Evolutionary conservation across 2,888 invertebrate species (phyloP), one percentile per base, ranked within the genome.

Genomic region (Chalcosyrphus nemorum): DNA sequence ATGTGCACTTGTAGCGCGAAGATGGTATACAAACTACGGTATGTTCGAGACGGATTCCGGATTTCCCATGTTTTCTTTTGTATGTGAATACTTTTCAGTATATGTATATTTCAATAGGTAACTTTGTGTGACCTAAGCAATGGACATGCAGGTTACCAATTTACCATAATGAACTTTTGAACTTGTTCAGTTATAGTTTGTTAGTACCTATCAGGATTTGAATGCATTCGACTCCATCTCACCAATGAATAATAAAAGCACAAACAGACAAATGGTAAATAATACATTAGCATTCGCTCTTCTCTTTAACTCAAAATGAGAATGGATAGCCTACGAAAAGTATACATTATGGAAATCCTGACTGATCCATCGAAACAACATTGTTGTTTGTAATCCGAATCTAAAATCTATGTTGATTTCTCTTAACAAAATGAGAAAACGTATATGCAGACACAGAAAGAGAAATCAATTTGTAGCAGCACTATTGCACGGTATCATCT

Each of bases 291-390:
- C 11, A 43, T 61, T 27, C 4, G 7, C 47, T 32, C 9, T 17
- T 17, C 19, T 45, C n/a, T n/a, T n/a, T 11, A 9, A 7, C 29
- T 61, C 9, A 2, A 45, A 32, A 43, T 29, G 43, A 19, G 32
- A 4, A 19, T n/a, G n/a, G 6, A 9, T 0, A 15, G 3, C 1
- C 19, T 43, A 2, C 0, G n/a, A 13, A 19, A 15, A 41, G 17
- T 32, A 21, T 32, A 32, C 21, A 47, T 63, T 63, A 47, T 63
- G 63, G 56, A 35, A 50, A 38, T 66, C 24, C 15, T n/a, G 4
- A 35, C n/a, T 50, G 35, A 66, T 66, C 38, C 38, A 50, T 50
- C 38, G 52, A 43, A 63, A 47, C 21, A 47, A 65, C 6, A 66
- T 27, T 38, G 35, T 50, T 24, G 24, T 66, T 50, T 50, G 50